Percentiles rank a stretch among this genome's conserved stretches.
Evolutionary conservation across 2,113 vertebrate genomes (phyloP).

Genomic region (Alligator sinensis): DNA sequence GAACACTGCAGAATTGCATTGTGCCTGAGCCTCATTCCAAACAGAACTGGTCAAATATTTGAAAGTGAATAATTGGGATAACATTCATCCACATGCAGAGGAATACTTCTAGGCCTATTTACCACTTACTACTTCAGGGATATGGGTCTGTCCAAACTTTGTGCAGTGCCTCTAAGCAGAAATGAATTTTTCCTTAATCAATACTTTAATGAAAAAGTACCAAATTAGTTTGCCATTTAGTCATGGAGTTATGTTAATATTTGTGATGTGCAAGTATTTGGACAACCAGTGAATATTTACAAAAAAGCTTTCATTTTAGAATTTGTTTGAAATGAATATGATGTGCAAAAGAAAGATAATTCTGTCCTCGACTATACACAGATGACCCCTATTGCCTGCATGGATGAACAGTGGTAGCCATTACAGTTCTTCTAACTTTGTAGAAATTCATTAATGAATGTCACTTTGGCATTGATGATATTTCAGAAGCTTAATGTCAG

Average conservation of each 20-base stretch:
- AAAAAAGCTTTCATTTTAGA: neutral
- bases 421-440: neutral
- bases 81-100: neutral
- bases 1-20: neutral
- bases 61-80: neutral
- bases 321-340: neutral
- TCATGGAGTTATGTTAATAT: neutral
- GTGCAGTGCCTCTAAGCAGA: neutral
- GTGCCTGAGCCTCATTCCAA: neutral
- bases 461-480: neutral
- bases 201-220: neutral
- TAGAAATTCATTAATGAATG: neutral
- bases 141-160: neutral
- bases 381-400: neutral
- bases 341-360: neutral
- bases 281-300: neutral
- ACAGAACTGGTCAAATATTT: neutral
- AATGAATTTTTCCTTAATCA: neutral
- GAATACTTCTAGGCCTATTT: neutral
- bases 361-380: neutral
- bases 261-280: neutral
- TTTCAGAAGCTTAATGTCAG: neutral
- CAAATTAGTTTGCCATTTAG: neutral
- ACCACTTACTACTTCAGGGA: neutral
- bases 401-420: fast-evolving